phyloP scores from a whole-genome alignment of 2,797 vertebrate species.

The Holocentrus rufus region DNA sequence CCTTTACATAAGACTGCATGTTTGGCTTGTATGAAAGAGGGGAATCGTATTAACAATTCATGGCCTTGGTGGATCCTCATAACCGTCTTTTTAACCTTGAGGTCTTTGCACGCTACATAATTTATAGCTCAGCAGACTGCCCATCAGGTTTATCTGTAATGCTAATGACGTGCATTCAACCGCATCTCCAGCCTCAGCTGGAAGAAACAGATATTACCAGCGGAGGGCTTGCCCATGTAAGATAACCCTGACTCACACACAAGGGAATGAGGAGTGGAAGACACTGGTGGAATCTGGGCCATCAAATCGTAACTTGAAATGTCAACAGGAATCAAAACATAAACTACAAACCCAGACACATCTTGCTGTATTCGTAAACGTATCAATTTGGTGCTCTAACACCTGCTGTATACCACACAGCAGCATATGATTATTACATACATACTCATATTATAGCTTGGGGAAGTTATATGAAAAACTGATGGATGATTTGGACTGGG shows the following conservation, averaged over 20 bases:
- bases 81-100: slow-evolving; percentile 76
- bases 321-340: slow-evolving; percentile 10
- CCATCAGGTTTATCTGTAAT: slow-evolving; percentile 74
- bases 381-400: not conserved
- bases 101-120: slow-evolving; percentile 76
- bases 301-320: slow-evolving; percentile 30
- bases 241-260: slow-evolving; percentile 33
- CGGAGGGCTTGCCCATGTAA: slow-evolving; percentile 33
- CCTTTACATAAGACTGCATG: slow-evolving; percentile 52
- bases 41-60: slow-evolving; percentile 79
- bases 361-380: not conserved
- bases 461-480: not conserved
- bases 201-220: slow-evolving; percentile 52
- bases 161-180: slow-evolving; percentile 73
- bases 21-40: slow-evolving; percentile 56
- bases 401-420: not conserved
- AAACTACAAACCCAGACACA: slow-evolving; percentile 1
- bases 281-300: slow-evolving; percentile 32
- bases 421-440: not conserved
- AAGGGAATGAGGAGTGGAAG: slow-evolving; percentile 22
- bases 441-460: not conserved
- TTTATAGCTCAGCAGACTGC: slow-evolving; percentile 73
- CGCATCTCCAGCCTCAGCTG: slow-evolving; percentile 50
- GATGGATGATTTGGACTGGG: not conserved
- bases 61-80: slow-evolving; percentile 71